A percentile compares a stretch with the other conserved stretches of the same genome.
Conservation (phyloP, 2,797 vertebrate genomes). For the Myoxocephalus aenaeus region DNA sequence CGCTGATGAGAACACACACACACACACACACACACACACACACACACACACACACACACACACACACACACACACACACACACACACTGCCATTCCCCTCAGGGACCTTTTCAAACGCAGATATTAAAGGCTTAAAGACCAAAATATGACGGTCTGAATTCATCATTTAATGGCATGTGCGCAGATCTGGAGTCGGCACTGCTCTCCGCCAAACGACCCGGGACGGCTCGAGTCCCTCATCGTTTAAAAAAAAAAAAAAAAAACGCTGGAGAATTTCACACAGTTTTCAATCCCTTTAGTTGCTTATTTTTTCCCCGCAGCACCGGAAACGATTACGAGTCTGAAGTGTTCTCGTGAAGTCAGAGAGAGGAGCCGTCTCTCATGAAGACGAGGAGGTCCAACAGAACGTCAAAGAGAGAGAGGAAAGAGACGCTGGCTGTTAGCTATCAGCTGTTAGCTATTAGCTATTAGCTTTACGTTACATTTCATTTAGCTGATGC, state of each 20-base stretch:
- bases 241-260: background rate
- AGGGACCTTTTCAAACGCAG: constrained; percentile 46
- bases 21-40: no score
- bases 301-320: background rate
- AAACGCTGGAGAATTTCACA: background rate
- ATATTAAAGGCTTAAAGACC: constrained; percentile 42
- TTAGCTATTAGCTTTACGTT: no score
- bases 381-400: no score
- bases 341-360: background rate
- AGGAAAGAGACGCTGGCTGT: no score
- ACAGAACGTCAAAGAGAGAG: no score
- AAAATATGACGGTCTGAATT: constrained; percentile 38
- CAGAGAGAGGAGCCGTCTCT: background rate
- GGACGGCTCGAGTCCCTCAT: background rate
- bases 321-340: background rate
- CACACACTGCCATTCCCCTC: no score
- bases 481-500: no score
- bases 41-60: no score
- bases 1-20: constrained; percentile 39
- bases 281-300: background rate
- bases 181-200: constrained; percentile 18
- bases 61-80: no score
- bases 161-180: constrained; percentile 23
- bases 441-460: no score
- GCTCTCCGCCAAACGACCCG: constrained; percentile 15